phyloP scores from a whole-genome alignment of 2,888 invertebrate species.

The Sturmia bella region DNA sequence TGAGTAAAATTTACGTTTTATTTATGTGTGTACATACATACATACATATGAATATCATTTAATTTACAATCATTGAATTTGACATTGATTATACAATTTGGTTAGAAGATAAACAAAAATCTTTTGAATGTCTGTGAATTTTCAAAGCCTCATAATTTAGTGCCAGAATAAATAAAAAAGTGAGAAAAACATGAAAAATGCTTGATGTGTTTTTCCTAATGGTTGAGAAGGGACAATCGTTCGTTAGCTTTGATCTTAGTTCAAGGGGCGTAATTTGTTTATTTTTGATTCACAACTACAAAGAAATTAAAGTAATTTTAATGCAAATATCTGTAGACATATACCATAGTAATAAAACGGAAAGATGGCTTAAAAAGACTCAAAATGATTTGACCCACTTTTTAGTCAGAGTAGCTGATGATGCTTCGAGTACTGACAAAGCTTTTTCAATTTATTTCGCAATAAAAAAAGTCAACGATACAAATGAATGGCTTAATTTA shows the following conservation, averaged over 20 bases:
- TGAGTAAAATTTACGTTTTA: conserved; percentile 12
- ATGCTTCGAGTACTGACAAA: conserved; percentile 34
- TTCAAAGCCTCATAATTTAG: conserved; percentile 64
- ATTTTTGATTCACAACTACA: not conserved
- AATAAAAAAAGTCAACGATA: conserved; percentile 33
- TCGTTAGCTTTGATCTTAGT: too few species aligned
- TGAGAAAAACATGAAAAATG: conserved; percentile 3
- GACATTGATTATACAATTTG: conserved; percentile 68
- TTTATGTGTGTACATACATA: conserved; percentile 47
- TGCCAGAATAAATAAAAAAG: conserved; percentile 54
- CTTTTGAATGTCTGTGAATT: conserved; percentile 46
- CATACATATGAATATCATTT: conserved; percentile 61
- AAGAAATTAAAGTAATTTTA: too few species aligned
- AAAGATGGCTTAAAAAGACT: conserved; percentile 15
- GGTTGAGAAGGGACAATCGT: not conserved
- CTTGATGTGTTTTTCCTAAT: not conserved
- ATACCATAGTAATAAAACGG: not conserved
- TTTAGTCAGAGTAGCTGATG: conserved; percentile 27
- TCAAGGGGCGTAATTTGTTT: conserved; percentile 9
- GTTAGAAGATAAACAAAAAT: conserved; percentile 39
- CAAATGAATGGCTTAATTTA: conserved; percentile 43
- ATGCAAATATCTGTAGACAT: not conserved
- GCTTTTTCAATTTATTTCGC: conserved; percentile 51
- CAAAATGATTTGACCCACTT: conserved; percentile 58
- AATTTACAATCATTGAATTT: conserved; percentile 69